phyloP scores from a whole-genome alignment of 1,140 invertebrate species.

The Lepidostoma basale region DNA sequence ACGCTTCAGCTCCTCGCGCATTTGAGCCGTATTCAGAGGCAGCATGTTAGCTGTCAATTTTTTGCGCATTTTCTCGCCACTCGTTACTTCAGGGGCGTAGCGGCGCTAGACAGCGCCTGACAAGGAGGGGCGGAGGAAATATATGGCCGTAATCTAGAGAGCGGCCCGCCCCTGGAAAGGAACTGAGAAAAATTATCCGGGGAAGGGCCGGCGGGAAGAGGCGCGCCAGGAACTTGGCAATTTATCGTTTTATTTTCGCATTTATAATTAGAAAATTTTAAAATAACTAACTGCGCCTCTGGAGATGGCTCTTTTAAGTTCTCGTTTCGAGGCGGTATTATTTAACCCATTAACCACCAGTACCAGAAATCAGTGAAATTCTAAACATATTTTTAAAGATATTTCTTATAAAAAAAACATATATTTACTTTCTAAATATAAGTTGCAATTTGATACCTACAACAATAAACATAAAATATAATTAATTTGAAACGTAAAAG shows the following conservation, averaged over 20 bases:
- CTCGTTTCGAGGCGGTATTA: constrained; percentile 17
- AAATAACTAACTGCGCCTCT: constrained; percentile 10
- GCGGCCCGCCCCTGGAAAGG: constrained; percentile 13
- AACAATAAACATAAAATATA: too few species aligned
- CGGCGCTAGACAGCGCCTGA: constrained; percentile 3
- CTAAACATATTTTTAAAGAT: too few species aligned
- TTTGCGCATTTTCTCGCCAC: neutral
- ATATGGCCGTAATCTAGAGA: constrained; percentile 35
- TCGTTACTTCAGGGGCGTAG: neutral
- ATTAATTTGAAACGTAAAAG: too few species aligned
- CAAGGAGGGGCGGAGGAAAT: constrained; percentile 20
- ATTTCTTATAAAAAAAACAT: too few species aligned
- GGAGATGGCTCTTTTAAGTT: constrained; percentile 19
- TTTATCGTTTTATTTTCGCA: constrained; percentile 26
- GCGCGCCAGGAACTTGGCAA: neutral
- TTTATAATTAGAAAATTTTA: constrained; percentile 30
- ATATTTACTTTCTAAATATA: too few species aligned
- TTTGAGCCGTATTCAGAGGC: too few species aligned
- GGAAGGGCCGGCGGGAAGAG: neutral
- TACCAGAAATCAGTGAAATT: too few species aligned
- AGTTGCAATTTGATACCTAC: too few species aligned
- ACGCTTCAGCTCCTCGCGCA: too few species aligned
- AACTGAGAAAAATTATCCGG: constrained; percentile 33
- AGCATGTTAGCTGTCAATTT: too few species aligned
- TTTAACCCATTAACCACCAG: neutral